phyloP scores from a whole-genome alignment of 2,113 vertebrate genomes.

The Dipodomys merriami region DNA sequence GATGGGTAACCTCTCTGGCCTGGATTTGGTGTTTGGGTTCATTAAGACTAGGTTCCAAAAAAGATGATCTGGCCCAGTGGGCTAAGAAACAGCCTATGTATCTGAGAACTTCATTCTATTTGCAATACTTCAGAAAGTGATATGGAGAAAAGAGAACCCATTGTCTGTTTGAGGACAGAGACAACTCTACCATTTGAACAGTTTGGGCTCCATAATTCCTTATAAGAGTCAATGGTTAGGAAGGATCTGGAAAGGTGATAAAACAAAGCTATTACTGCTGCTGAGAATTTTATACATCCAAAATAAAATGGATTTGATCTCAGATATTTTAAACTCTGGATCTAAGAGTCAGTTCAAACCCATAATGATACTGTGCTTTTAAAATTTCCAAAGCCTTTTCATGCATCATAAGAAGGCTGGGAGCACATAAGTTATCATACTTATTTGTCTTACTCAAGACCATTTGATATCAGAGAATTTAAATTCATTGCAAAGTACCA shows the following conservation, averaged over 20 bases:
- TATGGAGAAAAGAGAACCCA: background rate
- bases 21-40: background rate
- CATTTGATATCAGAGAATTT: background rate
- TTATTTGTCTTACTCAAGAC: conserved; percentile 5
- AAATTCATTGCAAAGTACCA: background rate
- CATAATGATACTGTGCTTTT: background rate
- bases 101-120: background rate
- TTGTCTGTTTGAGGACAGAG: background rate
- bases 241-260: background rate
- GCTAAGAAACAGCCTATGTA: background rate
- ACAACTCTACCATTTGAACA: background rate
- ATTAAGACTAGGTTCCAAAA: background rate
- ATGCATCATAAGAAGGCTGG: background rate
- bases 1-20: background rate
- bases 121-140: conserved; percentile 3
- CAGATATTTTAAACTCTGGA: background rate
- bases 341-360: background rate
- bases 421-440: background rate
- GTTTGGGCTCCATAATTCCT: background rate
- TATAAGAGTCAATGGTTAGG: background rate
- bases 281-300: background rate
- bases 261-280: background rate
- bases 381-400: conserved; percentile 8
- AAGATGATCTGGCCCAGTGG: background rate
- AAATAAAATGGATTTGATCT: background rate